phyloP scores from a whole-genome alignment of 1,140 invertebrate species.

The Aricia agestis region DNA sequence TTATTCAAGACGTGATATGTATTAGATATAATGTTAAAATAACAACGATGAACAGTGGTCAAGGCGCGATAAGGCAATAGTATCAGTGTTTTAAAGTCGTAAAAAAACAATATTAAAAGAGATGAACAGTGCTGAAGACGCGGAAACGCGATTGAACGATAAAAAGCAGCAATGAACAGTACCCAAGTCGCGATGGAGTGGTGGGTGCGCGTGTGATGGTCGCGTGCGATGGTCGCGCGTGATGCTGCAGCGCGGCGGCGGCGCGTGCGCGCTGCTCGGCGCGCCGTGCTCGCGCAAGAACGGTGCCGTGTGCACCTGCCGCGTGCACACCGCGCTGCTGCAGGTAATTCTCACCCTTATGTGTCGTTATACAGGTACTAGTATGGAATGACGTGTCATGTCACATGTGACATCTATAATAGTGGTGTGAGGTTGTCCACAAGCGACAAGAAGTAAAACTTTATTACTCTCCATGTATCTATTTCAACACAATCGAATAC shows the following conservation, averaged over 20 bases:
- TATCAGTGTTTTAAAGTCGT: not conserved
- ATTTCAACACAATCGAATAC: too few relatives aligned
- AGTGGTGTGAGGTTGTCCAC: too few relatives aligned
- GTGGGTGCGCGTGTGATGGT: conserved; percentile 25
- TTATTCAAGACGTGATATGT: too few relatives aligned
- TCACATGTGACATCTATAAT: too few relatives aligned
- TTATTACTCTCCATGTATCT: too few relatives aligned
- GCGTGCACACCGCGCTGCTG: conserved; percentile 56
- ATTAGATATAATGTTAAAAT: too few relatives aligned
- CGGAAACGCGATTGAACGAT: not conserved
- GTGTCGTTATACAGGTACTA: too few relatives aligned
- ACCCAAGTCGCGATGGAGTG: conserved; percentile 12
- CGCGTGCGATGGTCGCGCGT: conserved; percentile 49
- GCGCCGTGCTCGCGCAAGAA: conserved; percentile 66
- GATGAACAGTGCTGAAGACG: not conserved
- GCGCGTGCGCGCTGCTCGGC: conserved; percentile 67
- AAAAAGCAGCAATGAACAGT: conserved; percentile 8
- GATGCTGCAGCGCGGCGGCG: conserved; percentile 58
- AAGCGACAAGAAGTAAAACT: too few relatives aligned
- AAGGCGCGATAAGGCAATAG: not conserved
- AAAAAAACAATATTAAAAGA: too few relatives aligned
- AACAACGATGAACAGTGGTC: not conserved
- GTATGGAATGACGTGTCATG: too few relatives aligned
- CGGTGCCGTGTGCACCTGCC: conserved; percentile 62
- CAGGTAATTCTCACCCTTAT: conserved; percentile 38